Evolutionary conservation across 2,113 vertebrate genomes (phyloP).

Genomic region (Dasyurus viverrinus): DNA sequence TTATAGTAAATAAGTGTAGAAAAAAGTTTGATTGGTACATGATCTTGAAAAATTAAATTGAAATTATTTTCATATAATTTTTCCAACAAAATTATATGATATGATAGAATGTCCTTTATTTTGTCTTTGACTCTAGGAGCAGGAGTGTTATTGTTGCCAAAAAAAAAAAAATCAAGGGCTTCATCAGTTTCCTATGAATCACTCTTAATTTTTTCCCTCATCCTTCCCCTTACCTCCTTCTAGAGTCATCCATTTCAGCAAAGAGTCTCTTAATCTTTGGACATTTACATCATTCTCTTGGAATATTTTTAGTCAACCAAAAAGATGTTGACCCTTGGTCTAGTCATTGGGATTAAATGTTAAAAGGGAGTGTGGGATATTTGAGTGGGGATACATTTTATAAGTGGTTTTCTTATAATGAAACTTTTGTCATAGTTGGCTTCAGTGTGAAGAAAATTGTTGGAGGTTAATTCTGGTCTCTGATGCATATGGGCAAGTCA

Average conservation of each 20-base stretch:
- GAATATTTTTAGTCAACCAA: not conserved
- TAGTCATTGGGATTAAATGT: not conserved
- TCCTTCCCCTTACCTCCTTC: not conserved
- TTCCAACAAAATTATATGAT: not conserved
- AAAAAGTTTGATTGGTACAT: not conserved
- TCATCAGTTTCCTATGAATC: not conserved
- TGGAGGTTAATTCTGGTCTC: not conserved
- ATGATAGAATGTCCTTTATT: not conserved
- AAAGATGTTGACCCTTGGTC: not conserved
- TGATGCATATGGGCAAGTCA: not conserved
- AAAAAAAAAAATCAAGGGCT: not conserved
- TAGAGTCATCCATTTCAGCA: not conserved
- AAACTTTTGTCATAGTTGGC: not conserved
- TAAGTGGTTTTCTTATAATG: not conserved
- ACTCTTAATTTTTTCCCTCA: not conserved
- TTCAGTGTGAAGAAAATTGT: not conserved
- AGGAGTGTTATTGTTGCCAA: not conserved
- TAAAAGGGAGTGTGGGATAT: not conserved
- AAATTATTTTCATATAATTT: not conserved
- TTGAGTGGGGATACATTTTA: not conserved
- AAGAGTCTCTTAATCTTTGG: not conserved
- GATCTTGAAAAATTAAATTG: not conserved
- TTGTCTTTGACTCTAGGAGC: not conserved
- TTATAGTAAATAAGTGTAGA: rapidly evolving
- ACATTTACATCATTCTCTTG: not conserved